Percentiles rank a stretch among this genome's conserved stretches.
Conservation (phyloP, 1,140 invertebrate species). For the Brachionus koreanus region DNA sequence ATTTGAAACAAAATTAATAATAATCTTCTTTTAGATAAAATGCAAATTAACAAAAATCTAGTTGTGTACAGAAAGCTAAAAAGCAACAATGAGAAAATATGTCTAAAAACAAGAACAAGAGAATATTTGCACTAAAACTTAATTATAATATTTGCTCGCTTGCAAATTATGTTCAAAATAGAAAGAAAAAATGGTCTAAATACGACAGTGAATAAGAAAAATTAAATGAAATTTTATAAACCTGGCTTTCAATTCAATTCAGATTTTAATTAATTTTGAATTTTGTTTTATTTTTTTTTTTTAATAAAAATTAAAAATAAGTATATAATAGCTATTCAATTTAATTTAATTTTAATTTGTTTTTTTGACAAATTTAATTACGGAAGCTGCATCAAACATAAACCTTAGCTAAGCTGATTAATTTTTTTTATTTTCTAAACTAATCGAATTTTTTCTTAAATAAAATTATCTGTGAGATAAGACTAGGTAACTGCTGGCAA, state of each 20-base stretch:
- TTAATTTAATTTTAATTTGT: no score
- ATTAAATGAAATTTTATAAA: not conserved
- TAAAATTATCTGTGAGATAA: not conserved
- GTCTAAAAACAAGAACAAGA: not conserved
- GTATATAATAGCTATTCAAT: no score
- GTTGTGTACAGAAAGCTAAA: conserved; percentile 8
- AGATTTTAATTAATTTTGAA: not conserved
- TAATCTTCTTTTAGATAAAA: not conserved
- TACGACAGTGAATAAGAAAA: not conserved
- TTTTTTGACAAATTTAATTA: no score
- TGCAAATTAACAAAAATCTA: not conserved
- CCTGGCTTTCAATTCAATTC: not conserved
- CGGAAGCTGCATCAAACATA: no score
- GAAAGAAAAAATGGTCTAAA: not conserved
- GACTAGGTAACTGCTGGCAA: not conserved
- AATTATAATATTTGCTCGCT: conserved; percentile 5
- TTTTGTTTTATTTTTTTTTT: no score
- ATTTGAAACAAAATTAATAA: not conserved
- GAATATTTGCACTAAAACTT: not conserved
- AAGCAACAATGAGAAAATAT: not conserved
- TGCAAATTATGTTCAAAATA: not conserved
- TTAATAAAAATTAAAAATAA: no score
- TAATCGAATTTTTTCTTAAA: no score
- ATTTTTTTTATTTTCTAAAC: not conserved
- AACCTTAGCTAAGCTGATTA: not conserved